Percentiles rank a stretch among this genome's conserved stretches.
These are phyloP conservation scores for Patiria miniata DNA, from an alignment of 35 echinoderm and acorn worm genomes.

Conservation along the genomic window DNA sequence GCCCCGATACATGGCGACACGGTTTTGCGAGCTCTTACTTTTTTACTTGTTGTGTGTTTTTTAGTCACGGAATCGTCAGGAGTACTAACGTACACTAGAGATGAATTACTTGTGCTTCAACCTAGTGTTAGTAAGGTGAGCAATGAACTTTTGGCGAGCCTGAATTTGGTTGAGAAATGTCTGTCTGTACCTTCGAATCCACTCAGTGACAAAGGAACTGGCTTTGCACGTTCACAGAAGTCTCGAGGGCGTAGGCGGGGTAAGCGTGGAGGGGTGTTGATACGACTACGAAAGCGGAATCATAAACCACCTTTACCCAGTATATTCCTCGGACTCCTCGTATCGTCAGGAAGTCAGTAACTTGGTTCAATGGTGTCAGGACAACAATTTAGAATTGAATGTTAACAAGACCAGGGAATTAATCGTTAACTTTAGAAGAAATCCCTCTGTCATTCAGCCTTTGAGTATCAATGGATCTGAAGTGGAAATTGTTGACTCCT, in stretches of 20 bases:
- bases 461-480: too few relatives aligned
- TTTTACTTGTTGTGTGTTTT: slow-evolving; percentile 24
- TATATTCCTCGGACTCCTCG: slow-evolving; percentile 39
- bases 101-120: background rate
- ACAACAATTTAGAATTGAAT: too few relatives aligned
- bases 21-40: slow-evolving; percentile 32
- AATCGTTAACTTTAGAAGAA: too few relatives aligned
- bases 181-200: background rate
- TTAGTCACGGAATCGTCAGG: background rate
- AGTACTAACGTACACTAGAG: slow-evolving; percentile 9
- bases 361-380: too few relatives aligned
- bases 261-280: background rate
- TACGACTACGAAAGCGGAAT: background rate
- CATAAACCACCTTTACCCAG: slow-evolving; percentile 26
- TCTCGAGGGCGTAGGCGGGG: background rate
- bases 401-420: too few relatives aligned
- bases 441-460: too few relatives aligned
- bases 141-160: slow-evolving; percentile 1
- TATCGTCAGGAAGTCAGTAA: too few relatives aligned
- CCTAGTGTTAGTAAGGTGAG: background rate
- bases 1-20: slow-evolving; percentile 47
- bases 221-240: background rate
- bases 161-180: background rate
- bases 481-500: too few relatives aligned
- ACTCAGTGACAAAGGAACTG: background rate